phyloP scores from a whole-genome alignment of 1,140 invertebrate species.

The Acromyrmex heyeri region DNA sequence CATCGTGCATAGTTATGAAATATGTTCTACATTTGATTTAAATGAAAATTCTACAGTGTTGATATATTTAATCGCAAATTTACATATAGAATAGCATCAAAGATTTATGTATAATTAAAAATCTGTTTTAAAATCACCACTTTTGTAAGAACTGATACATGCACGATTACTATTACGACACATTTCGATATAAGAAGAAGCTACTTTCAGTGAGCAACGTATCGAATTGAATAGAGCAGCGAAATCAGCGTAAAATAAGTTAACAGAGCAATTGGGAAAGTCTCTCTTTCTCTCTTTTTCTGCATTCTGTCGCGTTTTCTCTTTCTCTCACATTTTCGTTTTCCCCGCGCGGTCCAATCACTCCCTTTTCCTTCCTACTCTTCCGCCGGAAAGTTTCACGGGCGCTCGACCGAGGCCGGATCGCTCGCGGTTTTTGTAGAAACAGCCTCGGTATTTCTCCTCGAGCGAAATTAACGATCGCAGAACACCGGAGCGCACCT shows the following conservation, averaged over 20 bases:
- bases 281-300: not conserved
- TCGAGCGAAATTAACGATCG: slow-evolving; percentile 81
- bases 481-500: slow-evolving; percentile 76
- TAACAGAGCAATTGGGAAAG: slow-evolving; percentile 65
- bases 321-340: slow-evolving; percentile 58
- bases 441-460: slow-evolving; percentile 81
- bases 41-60: not conserved
- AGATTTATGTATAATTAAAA: slow-evolving; percentile 11
- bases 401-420: slow-evolving; percentile 73
- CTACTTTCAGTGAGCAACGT: slow-evolving; percentile 62
- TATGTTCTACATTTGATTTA: slow-evolving; percentile 7
- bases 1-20: slow-evolving; percentile 5
- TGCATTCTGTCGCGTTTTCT: slow-evolving; percentile 3
- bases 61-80: not conserved
- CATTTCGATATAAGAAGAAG: slow-evolving; percentile 56
- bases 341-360: slow-evolving; percentile 33
- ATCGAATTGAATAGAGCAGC: slow-evolving; percentile 74
- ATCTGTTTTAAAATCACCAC: slow-evolving; percentile 20
- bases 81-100: not conserved
- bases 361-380: slow-evolving; percentile 32
- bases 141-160: slow-evolving; percentile 30
- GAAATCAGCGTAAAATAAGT: slow-evolving; percentile 78
- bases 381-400: slow-evolving; percentile 70
- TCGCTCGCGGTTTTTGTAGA: slow-evolving; percentile 78
- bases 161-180: slow-evolving; percentile 24